Percentiles rank a stretch among this genome's conserved stretches.
phyloP scores from a whole-genome alignment of 2,888 invertebrate genomes.

The Globia sparganii region DNA sequence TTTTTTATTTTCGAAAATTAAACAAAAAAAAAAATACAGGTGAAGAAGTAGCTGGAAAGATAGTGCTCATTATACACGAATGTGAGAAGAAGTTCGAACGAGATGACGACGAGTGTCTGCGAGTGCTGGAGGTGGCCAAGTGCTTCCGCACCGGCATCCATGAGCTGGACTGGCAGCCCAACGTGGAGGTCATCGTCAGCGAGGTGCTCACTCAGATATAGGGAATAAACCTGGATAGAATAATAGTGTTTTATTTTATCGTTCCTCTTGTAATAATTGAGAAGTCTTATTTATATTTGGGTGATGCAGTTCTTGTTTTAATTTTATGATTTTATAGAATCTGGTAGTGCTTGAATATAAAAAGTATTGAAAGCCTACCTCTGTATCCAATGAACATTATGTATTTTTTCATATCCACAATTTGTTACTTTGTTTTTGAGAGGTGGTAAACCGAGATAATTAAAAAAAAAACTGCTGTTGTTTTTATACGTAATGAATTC shows the following conservation, averaged over 20 bases:
- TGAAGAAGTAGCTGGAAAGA: constrained; percentile 73
- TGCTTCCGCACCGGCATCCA: constrained; percentile 79
- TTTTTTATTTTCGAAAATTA: not conserved
- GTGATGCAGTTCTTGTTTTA: not conserved
- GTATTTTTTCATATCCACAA: not conserved
- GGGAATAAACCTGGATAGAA: not conserved
- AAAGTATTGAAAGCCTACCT: not conserved
- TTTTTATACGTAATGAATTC: not conserved
- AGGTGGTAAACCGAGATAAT: not conserved
- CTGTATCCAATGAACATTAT: not conserved
- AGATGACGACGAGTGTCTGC: constrained; percentile 74
- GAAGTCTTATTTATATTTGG: not conserved
- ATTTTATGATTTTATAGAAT: not conserved
- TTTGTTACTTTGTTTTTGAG: not conserved
- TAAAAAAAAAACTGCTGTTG: not conserved
- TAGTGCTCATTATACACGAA: constrained; percentile 75
- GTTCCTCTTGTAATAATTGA: not conserved
- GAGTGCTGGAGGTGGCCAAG: constrained; percentile 80
- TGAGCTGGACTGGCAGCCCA: constrained; percentile 80
- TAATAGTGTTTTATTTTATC: constrained; percentile 18
- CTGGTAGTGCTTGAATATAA: not conserved
- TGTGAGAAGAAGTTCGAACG: constrained; percentile 74
- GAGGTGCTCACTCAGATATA: constrained; percentile 80
- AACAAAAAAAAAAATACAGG: constrained; percentile 64
- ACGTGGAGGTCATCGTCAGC: constrained; percentile 75